phyloP scores from a whole-genome alignment of 2,113 vertebrate species.

The Atrichornis clamosus region DNA sequence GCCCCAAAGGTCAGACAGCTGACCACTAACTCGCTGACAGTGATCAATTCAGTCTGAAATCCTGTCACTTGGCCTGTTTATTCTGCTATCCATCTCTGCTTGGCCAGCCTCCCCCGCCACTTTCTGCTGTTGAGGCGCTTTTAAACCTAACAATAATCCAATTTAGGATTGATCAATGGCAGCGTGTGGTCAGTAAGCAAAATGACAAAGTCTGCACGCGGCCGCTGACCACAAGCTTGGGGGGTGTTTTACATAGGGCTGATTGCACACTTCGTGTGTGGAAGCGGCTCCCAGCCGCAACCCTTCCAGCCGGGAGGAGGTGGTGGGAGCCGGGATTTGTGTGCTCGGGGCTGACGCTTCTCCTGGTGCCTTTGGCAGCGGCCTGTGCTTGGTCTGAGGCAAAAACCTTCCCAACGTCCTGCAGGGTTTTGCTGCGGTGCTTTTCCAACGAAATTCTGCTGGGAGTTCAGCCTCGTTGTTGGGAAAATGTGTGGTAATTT shows the following conservation, averaged over 20 bases:
- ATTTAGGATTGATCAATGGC: slow-evolving; percentile 84
- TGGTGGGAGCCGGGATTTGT: neutral
- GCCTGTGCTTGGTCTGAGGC: rapidly evolving
- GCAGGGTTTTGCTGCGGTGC: neutral
- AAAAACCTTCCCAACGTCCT: too few relatives aligned
- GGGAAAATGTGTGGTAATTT: neutral
- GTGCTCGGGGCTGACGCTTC: neutral
- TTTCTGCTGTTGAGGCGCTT: slow-evolving; percentile 87
- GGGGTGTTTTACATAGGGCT: neutral
- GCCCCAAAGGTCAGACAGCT: slow-evolving; percentile 80
- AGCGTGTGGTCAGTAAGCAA: slow-evolving; percentile 79
- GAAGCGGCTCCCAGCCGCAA: neutral
- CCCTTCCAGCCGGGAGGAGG: neutral
- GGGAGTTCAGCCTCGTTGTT: neutral
- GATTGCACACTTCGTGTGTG: slow-evolving; percentile 10
- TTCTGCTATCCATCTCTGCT: slow-evolving; percentile 82
- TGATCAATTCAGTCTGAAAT: slow-evolving; percentile 79
- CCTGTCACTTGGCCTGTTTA: slow-evolving; percentile 81
- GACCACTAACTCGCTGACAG: slow-evolving; percentile 82
- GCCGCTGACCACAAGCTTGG: slow-evolving; percentile 72
- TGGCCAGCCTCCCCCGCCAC: slow-evolving; percentile 75
- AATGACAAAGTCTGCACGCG: slow-evolving; percentile 74
- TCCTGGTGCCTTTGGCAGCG: neutral
- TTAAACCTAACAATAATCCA: slow-evolving; percentile 86
- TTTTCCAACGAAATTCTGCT: neutral